A percentile compares a stretch with the other conserved stretches of the same genome.
Evolutionary conservation across 2,888 invertebrate species (phyloP).

Genomic region (Corbicula japonica): DNA sequence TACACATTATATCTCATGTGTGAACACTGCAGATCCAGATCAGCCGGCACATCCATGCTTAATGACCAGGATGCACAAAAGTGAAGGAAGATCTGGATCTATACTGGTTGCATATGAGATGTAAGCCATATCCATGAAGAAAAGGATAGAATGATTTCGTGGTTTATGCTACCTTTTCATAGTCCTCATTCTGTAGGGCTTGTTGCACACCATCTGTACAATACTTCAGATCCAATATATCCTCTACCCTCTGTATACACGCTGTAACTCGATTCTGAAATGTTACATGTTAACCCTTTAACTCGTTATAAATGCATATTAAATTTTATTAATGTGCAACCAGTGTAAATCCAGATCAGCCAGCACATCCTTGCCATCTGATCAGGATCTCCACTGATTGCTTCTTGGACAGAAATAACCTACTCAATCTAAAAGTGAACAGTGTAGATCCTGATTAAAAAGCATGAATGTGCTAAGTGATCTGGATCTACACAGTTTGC

Average conservation of each 20-base stretch:
- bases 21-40: too few relatives aligned
- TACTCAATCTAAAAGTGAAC: too few relatives aligned
- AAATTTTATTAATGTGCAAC: too few relatives aligned
- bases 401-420: too few relatives aligned
- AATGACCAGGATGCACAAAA: not conserved
- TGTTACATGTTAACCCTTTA: not conserved
- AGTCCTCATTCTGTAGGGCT: constrained; percentile 97
- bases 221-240: constrained; percentile 96
- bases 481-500: too few relatives aligned
- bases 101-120: not conserved
- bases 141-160: not conserved
- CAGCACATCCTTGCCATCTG: too few relatives aligned
- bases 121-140: not conserved
- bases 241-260: constrained; percentile 97
- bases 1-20: not conserved
- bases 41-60: too few relatives aligned
- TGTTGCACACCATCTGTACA: constrained; percentile 99
- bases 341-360: too few relatives aligned
- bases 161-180: constrained; percentile 91
- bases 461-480: too few relatives aligned
- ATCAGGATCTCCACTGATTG: too few relatives aligned
- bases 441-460: too few relatives aligned
- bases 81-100: not conserved
- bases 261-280: constrained; percentile 95
- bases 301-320: too few relatives aligned